A percentile compares a stretch with the other conserved stretches of the same genome.
Conservation (phyloP, 1,140 invertebrate genomes). For the Zaprionus vittiger region DNA sequence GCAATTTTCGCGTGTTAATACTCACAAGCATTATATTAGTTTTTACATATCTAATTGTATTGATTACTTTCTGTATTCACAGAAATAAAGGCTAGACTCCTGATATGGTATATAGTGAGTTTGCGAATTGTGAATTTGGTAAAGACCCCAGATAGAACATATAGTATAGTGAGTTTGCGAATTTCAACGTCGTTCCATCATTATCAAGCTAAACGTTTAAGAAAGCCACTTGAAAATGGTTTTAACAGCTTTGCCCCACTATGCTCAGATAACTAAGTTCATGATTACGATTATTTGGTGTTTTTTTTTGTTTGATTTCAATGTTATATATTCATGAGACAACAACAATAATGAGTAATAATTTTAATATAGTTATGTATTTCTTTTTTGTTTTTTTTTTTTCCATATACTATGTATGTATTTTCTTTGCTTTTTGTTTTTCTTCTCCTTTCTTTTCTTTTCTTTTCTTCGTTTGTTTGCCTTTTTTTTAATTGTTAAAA, state of each 20-base stretch:
- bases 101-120: not conserved
- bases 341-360: slow-evolving; percentile 81
- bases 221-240: not conserved
- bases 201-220: not conserved
- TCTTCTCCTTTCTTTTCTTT: slow-evolving; percentile 26
- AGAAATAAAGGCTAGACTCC: not conserved
- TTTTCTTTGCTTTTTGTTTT: slow-evolving; percentile 49
- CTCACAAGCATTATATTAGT: not conserved
- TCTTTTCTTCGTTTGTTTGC: slow-evolving; percentile 30
- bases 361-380: slow-evolving; percentile 77
- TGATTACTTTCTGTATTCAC: not conserved
- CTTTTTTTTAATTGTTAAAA: slow-evolving; percentile 59
- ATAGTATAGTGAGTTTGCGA: not conserved
- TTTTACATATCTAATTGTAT: not conserved
- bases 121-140: not conserved
- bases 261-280: slow-evolving; percentile 13
- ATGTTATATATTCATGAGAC: slow-evolving; percentile 81
- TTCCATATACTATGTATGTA: slow-evolving; percentile 58
- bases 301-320: slow-evolving; percentile 59
- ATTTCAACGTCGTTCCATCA: not conserved
- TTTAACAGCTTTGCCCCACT: slow-evolving; percentile 17
- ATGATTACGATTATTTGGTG: not conserved
- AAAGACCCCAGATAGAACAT: not conserved
- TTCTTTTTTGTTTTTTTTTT: slow-evolving; percentile 18
- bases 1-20: slow-evolving; percentile 12